Percentiles rank a stretch among this genome's conserved stretches.
These are phyloP conservation scores for Tangara arthus DNA, from an alignment of 2,797 vertebrate genomes.

Conservation along the genomic window DNA sequence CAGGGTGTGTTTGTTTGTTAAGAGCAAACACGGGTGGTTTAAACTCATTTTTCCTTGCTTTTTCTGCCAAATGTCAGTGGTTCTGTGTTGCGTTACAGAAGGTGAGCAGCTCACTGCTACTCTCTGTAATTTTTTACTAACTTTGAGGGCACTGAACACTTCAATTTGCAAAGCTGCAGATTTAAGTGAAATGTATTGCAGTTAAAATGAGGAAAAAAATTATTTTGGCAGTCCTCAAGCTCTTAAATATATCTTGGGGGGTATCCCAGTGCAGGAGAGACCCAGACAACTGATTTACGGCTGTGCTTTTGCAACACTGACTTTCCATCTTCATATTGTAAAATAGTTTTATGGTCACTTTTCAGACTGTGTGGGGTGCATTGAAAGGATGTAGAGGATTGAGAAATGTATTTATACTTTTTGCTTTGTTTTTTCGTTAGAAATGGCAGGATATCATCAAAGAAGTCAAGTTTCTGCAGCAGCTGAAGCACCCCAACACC, in stretches of 20 bases:
- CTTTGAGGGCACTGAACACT: not conserved
- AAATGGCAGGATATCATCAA: slow-evolving; percentile 99
- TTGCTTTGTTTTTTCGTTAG: slow-evolving; percentile 63
- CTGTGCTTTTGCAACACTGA: not conserved
- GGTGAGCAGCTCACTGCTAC: not conserved
- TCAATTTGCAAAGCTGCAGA: not conserved
- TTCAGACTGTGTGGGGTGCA: not conserved
- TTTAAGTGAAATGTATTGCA: not conserved
- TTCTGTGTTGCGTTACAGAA: not conserved
- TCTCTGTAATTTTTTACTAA: not conserved
- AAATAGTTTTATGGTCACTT: not conserved
- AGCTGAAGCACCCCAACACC: slow-evolving; percentile 95
- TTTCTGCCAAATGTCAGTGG: not conserved
- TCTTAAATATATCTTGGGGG: not conserved
- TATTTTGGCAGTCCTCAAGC: not conserved
- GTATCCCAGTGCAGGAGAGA: not conserved
- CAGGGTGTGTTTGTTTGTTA: not conserved
- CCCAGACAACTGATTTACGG: not conserved
- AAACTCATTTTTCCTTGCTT: not conserved
- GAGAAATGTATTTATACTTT: not conserved
- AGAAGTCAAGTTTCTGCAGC: slow-evolving; percentile 95
- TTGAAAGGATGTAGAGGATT: not conserved
- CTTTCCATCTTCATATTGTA: not conserved
- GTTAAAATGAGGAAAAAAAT: not conserved
- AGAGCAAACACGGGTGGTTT: not conserved